These are phyloP conservation scores for Colletes gigas DNA, from an alignment of 1,140 invertebrate genomes.

Conservation along the genomic window DNA sequence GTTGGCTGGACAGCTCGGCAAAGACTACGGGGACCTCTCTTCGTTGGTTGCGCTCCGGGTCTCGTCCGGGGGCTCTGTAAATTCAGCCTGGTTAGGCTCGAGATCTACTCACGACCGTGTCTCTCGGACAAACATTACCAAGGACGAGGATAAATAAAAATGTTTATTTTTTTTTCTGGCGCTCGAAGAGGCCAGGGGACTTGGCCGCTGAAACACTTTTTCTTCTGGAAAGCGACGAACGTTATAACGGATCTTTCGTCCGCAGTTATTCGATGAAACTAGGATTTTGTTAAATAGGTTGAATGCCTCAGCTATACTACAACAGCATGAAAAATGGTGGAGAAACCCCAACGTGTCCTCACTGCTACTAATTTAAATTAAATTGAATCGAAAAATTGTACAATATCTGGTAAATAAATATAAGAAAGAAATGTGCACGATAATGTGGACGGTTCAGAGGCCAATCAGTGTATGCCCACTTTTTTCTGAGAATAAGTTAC, in stretches of 20 bases:
- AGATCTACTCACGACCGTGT: constrained; percentile 16
- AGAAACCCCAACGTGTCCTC: too few relatives aligned
- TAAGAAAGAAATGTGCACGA: too few relatives aligned
- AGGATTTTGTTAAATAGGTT: neutral
- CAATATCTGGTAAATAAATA: too few relatives aligned
- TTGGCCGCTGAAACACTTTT: neutral
- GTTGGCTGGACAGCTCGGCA: constrained; percentile 44
- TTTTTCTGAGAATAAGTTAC: too few relatives aligned
- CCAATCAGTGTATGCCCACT: too few relatives aligned
- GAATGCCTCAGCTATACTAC: too few relatives aligned
- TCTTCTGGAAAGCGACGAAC: neutral
- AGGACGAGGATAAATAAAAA: constrained; percentile 40
- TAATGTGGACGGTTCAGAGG: too few relatives aligned
- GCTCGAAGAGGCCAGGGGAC: neutral
- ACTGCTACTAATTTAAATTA: too few relatives aligned
- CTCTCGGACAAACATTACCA: constrained; percentile 39
- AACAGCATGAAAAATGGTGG: too few relatives aligned
- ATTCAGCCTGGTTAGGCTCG: constrained; percentile 37
- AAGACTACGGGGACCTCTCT: constrained; percentile 31
- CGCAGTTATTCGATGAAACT: neutral
- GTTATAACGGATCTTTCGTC: neutral
- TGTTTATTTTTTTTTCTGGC: constrained; percentile 21
- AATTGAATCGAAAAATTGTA: too few relatives aligned
- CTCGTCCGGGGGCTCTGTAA: constrained; percentile 37
- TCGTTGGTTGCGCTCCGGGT: constrained; percentile 20